A percentile compares a stretch with the other conserved stretches of the same genome.
Conservation (phyloP, 2,113 vertebrate species). For the Cottus gobio region DNA sequence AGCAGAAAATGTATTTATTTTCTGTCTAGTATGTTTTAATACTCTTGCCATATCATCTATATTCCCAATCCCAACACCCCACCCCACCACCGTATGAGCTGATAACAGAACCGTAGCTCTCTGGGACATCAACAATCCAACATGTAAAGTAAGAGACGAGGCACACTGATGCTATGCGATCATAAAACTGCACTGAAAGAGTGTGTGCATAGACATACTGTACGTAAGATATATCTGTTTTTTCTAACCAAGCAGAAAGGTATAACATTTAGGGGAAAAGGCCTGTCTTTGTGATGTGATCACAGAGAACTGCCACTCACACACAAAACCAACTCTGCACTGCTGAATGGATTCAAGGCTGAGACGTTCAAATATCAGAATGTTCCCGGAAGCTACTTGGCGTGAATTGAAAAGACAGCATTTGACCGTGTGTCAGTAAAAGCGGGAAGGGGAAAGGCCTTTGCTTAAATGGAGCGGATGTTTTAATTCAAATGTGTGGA, state of each 20-base stretch:
- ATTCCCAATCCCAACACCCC: too few species aligned
- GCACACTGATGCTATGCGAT: background rate
- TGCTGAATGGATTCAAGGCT: background rate
- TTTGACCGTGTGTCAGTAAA: background rate
- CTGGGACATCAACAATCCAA: background rate
- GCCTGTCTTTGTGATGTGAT: background rate
- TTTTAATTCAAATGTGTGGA: background rate
- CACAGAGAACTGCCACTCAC: background rate
- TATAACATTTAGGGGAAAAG: background rate
- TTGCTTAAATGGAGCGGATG: background rate
- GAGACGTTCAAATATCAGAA: background rate
- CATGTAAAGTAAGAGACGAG: background rate
- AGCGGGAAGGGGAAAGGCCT: background rate
- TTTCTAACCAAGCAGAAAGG: background rate
- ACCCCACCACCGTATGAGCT: background rate
- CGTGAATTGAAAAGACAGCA: background rate
- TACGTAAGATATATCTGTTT: background rate
- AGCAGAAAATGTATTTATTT: too few species aligned
- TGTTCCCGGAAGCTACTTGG: background rate
- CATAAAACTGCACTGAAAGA: background rate
- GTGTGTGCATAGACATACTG: background rate
- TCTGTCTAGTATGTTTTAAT: too few species aligned
- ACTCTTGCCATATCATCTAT: too few species aligned
- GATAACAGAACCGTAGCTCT: background rate
- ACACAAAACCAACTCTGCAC: background rate